phyloP scores from a whole-genome alignment of 2,888 invertebrate genomes.

The Globia sparganii region DNA sequence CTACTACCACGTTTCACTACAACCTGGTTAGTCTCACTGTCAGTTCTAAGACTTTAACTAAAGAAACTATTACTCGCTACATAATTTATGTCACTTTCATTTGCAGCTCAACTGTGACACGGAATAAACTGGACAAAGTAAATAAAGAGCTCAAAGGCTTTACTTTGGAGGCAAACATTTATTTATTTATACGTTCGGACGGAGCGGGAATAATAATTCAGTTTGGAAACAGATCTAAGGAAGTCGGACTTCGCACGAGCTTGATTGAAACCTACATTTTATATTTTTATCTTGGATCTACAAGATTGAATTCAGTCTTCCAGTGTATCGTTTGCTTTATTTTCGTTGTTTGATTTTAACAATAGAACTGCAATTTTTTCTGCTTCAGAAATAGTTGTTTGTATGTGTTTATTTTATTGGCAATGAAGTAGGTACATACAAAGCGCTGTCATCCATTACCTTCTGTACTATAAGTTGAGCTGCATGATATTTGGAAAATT shows the following conservation, averaged over 20 bases:
- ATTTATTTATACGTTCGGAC: constrained; percentile 59
- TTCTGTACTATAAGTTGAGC: too few relatives aligned
- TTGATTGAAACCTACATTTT: constrained; percentile 50
- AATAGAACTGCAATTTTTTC: neutral
- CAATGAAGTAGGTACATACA: neutral
- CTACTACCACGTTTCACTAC: neutral
- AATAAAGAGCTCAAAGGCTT: constrained; percentile 62
- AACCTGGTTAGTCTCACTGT: neutral
- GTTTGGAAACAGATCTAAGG: constrained; percentile 33
- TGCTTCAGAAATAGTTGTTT: neutral
- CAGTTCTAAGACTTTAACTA: neutral
- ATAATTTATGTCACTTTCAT: constrained; percentile 48
- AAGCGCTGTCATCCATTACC: neutral
- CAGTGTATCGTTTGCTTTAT: constrained; percentile 23
- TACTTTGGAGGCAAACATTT: constrained; percentile 55
- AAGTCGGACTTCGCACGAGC: constrained; percentile 16
- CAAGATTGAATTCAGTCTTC: constrained; percentile 19
- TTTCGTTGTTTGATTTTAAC: neutral
- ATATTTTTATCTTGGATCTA: constrained; percentile 34
- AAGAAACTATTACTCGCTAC: constrained; percentile 23
- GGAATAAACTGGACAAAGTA: constrained; percentile 44
- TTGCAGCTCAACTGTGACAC: constrained; percentile 40
- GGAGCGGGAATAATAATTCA: constrained; percentile 59
- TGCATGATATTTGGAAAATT: too few relatives aligned
- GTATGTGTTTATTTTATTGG: constrained; percentile 1